Conservation (phyloP, 1,140 invertebrate species). For the Batillaria attramentaria region DNA sequence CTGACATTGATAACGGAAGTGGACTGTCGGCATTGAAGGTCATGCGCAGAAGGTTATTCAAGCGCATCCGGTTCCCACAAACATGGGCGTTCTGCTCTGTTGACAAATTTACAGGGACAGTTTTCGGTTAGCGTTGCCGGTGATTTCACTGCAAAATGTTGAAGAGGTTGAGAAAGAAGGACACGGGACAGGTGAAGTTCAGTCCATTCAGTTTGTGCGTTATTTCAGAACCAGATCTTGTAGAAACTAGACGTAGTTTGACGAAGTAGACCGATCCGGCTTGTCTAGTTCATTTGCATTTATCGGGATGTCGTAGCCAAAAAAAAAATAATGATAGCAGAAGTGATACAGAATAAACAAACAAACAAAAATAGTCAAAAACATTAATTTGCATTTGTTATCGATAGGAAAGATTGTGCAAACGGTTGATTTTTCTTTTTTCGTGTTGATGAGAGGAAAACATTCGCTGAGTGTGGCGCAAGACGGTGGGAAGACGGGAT, state of each 20-base stretch:
- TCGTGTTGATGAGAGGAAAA: too few relatives aligned
- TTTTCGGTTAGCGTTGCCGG: not conserved
- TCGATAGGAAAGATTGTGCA: too few relatives aligned
- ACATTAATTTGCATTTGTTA: too few relatives aligned
- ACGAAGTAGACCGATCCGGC: not conserved
- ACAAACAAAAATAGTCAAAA: too few relatives aligned
- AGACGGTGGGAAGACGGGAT: too few relatives aligned
- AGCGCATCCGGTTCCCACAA: not conserved
- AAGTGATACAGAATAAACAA: too few relatives aligned
- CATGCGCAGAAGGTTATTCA: not conserved
- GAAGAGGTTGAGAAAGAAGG: slow-evolving; percentile 21
- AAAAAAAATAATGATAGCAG: too few relatives aligned
- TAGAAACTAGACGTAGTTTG: not conserved
- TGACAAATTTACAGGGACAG: slow-evolving; percentile 7
- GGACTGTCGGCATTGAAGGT: not conserved
- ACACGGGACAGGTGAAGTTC: slow-evolving; percentile 17
- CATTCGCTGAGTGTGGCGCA: too few relatives aligned
- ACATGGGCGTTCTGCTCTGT: slow-evolving; percentile 35
- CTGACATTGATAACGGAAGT: slow-evolving; percentile 35
- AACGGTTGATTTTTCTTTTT: too few relatives aligned
- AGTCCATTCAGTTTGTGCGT: not conserved
- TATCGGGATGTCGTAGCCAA: too few relatives aligned
- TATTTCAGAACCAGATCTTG: not conserved
- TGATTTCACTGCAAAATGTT: slow-evolving; percentile 23
- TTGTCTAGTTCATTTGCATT: too few relatives aligned